Conservation (phyloP, 2,888 invertebrate genomes). For the Peribatodes rhomboidaria region DNA sequence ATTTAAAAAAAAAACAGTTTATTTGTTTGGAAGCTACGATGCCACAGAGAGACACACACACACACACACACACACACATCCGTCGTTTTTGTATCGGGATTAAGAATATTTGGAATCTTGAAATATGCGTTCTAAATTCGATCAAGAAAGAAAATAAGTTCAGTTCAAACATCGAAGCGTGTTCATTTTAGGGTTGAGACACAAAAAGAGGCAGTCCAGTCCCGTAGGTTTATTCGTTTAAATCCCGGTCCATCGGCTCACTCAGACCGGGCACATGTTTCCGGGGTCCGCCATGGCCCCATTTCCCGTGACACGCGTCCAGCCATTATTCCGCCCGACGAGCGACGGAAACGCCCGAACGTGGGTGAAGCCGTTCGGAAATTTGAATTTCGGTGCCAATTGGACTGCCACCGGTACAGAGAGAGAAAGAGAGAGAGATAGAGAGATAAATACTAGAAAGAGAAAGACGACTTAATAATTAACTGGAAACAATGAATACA, state of each 20-base stretch:
- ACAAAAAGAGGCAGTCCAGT: not conserved
- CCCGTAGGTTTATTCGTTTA: not conserved
- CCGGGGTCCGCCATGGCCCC: conserved; percentile 71
- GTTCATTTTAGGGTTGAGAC: too few relatives aligned
- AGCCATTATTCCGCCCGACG: conserved; percentile 68
- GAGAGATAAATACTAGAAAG: not conserved
- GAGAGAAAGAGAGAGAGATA: too few relatives aligned
- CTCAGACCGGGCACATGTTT: conserved; percentile 53
- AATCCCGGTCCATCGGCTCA: conserved; percentile 3
- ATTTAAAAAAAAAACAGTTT: too few relatives aligned
- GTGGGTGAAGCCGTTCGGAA: conserved; percentile 65
- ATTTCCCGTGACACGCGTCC: conserved; percentile 69
- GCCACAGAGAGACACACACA: too few relatives aligned
- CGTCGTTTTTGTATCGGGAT: too few relatives aligned
- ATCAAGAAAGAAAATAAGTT: too few relatives aligned
- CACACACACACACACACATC: too few relatives aligned
- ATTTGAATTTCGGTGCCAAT: conserved; percentile 62
- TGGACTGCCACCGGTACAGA: conserved; percentile 31
- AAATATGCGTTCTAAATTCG: too few relatives aligned
- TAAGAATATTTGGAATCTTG: too few relatives aligned
- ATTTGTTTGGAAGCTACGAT: too few relatives aligned
- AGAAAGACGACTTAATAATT: not conserved
- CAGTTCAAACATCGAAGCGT: too few relatives aligned
- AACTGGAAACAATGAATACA: not conserved
- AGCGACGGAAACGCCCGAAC: conserved; percentile 70